Evolutionary conservation across 2,797 vertebrate species (phyloP).

Genomic region (Oreochromis mossambicus): DNA sequence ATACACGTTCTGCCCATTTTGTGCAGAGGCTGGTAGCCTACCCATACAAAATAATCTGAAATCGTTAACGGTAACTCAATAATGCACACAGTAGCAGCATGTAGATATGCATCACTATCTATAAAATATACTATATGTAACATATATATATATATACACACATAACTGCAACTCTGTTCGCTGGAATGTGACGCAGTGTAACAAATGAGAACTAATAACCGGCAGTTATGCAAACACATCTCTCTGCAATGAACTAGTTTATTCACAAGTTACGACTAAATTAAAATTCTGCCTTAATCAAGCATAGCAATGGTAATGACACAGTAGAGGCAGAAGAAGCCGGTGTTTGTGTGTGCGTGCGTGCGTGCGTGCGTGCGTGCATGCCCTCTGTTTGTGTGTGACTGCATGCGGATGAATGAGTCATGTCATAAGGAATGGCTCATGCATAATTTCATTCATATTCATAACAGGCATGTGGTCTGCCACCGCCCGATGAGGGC

Average conservation of each 20-base stretch:
- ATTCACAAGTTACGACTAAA: constrained; percentile 45
- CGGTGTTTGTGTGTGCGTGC: constrained; percentile 11
- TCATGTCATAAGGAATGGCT: constrained; percentile 70
- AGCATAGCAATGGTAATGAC: constrained; percentile 42
- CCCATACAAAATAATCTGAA: not conserved
- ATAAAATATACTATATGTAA: not conserved
- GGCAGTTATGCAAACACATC: not conserved
- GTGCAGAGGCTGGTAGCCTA: not conserved
- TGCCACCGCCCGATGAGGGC: constrained; percentile 55
- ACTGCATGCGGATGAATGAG: constrained; percentile 66
- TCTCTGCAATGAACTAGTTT: constrained; percentile 32
- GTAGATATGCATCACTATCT: not conserved
- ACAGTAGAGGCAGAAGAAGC: constrained; percentile 30
- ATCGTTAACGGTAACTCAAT: not conserved
- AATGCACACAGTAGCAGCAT: not conserved
- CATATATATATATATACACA: not conserved
- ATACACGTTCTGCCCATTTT: not conserved
- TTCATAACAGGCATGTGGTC: constrained; percentile 75
- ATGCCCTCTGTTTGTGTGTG: constrained; percentile 1
- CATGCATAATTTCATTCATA: constrained; percentile 77
- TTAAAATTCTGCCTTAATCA: constrained; percentile 63
- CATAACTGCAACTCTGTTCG: not conserved
- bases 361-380: not conserved
- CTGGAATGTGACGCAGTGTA: not conserved
- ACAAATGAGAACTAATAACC: not conserved